Evolutionary conservation across 2,797 vertebrate genomes (phyloP), one percentile per base, ranked within the genome.

Genomic region (Clarias pachynema): DNA sequence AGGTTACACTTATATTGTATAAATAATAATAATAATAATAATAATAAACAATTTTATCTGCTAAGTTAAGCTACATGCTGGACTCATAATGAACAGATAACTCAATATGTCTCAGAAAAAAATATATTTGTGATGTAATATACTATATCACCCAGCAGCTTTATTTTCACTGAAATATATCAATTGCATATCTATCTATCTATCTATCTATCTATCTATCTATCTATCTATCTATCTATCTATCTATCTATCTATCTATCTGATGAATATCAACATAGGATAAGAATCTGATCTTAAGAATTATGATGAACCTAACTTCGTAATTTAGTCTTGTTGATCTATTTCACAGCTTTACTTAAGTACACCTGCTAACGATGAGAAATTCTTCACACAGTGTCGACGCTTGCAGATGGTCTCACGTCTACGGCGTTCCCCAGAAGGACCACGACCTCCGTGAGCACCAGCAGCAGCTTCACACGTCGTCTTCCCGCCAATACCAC

Each of bases 361-460:
- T 31, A 5, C 26, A 57, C n/a, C 2, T n/a, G 6, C 59, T 79
- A 63, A 79, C 15, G 10, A 49, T 22, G 0, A 12, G 44, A 12
- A 57, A 10, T 81, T 53, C 90, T 20, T 62, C 53, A 60, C 77
- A 14, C 94, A 99, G 98, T 96, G 92, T 97, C 97, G 89, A 97
- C 97, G 74, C 96, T 94, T 74, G 95, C 96, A 87, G 96, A 97
- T 91, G 95, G 95, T 89, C 94, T 96, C 84, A 93, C 95, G 83
- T 94, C 95, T 16, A 94, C 96, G 44, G 93, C 96, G 68, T 87
- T 93, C 2, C 94, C 94, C 83, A 96, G 94, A 95, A 97, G 96
- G 90, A 97, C 96, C 81, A 90, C 94, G 1, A 90, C 94, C 57
- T 92, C 94, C 88, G 89, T 94, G 88, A 95, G 94, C 89, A 96